phyloP scores from a whole-genome alignment of 2,113 vertebrate genomes.

The Cryptomyrus ogoouensis region DNA sequence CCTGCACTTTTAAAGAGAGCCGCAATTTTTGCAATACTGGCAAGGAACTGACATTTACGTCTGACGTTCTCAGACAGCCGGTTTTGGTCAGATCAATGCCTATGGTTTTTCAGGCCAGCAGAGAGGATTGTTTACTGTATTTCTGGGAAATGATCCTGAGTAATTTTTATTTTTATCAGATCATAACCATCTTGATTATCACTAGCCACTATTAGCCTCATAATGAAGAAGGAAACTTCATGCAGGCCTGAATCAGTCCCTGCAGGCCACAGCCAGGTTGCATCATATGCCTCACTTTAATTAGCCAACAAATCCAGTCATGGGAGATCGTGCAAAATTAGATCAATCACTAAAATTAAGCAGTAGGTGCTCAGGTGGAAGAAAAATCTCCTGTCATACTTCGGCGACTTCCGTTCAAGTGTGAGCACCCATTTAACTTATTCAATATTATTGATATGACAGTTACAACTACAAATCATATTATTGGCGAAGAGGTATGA shows the following conservation, averaged over 20 bases:
- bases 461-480: not conserved
- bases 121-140: not conserved
- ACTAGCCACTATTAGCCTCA: not conserved
- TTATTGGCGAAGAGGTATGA: not conserved
- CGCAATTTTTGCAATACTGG: not conserved
- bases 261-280: not conserved
- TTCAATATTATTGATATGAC: not conserved
- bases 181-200: not conserved
- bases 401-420: not conserved
- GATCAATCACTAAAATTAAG: not conserved
- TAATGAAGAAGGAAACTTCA: not conserved
- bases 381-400: not conserved
- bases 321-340: not conserved
- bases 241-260: not conserved
- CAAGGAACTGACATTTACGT: not conserved
- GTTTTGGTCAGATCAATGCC: not conserved
- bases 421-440: not conserved
- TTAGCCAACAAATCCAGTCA: not conserved
- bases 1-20: not conserved
- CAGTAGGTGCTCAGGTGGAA: not conserved
- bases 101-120: not conserved
- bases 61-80: not conserved
- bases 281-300: not conserved
- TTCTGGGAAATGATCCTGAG: not conserved
- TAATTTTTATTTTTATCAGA: slow-evolving; percentile 1